Evolutionary conservation across 2,888 invertebrate genomes (phyloP).

Genomic region (Xiphydria camelus): DNA sequence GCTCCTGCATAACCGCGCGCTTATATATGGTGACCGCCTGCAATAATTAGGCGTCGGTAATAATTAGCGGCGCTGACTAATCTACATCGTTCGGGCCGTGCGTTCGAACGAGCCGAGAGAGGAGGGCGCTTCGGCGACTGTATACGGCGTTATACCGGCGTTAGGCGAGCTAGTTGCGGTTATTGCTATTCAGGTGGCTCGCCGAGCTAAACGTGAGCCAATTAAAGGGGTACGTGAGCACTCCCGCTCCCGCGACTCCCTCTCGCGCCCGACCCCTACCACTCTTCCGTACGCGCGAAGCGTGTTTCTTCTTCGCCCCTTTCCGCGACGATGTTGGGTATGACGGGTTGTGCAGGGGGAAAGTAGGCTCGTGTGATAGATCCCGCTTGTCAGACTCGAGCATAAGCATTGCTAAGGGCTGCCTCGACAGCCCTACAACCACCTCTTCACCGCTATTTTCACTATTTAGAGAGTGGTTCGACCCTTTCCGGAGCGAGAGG

Average conservation of each 20-base stretch:
- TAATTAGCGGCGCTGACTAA: too few relatives aligned
- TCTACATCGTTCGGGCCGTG: too few relatives aligned
- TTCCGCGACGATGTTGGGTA: not conserved
- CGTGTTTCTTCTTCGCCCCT: not conserved
- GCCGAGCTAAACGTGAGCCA: slow-evolving; percentile 22
- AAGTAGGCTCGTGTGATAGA: slow-evolving; percentile 3
- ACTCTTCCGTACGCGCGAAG: not conserved
- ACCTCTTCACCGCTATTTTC: too few relatives aligned
- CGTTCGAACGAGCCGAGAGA: too few relatives aligned
- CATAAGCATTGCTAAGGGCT: too few relatives aligned
- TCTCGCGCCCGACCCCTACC: not conserved
- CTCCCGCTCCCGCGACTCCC: not conserved
- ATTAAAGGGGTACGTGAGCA: slow-evolving; percentile 20
- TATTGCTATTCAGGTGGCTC: slow-evolving; percentile 18
- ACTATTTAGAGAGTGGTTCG: too few relatives aligned
- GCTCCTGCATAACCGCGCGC: too few relatives aligned
- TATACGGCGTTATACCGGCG: slow-evolving; percentile 1
- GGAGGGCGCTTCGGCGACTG: too few relatives aligned
- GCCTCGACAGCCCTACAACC: too few relatives aligned
- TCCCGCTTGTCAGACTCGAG: slow-evolving; percentile 1
- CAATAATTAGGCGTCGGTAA: too few relatives aligned
- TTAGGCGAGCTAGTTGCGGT: slow-evolving; percentile 7
- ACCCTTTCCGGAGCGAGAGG: too few relatives aligned
- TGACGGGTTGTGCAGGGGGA: not conserved
- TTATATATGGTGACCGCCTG: too few relatives aligned